These are phyloP conservation scores for Mesorhabditis spiculigera DNA, from an alignment of 2,888 invertebrate species.

Conservation along the genomic window DNA sequence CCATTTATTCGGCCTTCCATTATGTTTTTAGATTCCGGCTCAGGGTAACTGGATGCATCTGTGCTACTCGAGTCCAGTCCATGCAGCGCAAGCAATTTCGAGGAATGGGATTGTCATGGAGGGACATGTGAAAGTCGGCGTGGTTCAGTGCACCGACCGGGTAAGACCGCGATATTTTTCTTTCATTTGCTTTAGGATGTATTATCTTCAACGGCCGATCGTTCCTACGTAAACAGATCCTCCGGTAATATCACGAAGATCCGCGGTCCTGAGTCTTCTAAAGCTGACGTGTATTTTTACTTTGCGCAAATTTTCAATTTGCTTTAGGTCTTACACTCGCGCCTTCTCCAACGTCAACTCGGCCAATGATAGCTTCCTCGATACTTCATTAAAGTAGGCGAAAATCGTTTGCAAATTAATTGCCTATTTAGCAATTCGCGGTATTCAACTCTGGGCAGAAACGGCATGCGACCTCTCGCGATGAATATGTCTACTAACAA, in stretches of 20 bases:
- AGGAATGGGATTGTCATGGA: background rate
- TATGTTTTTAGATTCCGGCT: background rate
- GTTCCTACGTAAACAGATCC: background rate
- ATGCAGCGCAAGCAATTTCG: slow-evolving; percentile 4
- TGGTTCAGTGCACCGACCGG: background rate
- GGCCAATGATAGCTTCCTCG: background rate
- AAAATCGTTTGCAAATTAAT: background rate
- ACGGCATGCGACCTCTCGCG: background rate
- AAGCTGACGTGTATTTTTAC: background rate
- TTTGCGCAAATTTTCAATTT: background rate
- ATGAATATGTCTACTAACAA: slow-evolving; percentile 1
- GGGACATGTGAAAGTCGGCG: background rate
- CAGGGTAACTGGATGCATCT: background rate
- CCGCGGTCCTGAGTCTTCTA: background rate
- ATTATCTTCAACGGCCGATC: background rate
- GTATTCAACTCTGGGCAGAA: background rate
- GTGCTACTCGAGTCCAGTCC: slow-evolving; percentile 6
- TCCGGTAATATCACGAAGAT: background rate
- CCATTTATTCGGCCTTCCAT: background rate
- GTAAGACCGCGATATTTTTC: background rate
- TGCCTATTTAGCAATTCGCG: background rate
- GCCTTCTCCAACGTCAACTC: background rate
- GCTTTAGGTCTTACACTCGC: background rate
- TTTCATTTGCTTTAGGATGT: background rate
- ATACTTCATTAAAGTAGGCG: background rate